Evolutionary conservation across 2,888 invertebrate species (phyloP).

Genomic region (Lamproptera curius): DNA sequence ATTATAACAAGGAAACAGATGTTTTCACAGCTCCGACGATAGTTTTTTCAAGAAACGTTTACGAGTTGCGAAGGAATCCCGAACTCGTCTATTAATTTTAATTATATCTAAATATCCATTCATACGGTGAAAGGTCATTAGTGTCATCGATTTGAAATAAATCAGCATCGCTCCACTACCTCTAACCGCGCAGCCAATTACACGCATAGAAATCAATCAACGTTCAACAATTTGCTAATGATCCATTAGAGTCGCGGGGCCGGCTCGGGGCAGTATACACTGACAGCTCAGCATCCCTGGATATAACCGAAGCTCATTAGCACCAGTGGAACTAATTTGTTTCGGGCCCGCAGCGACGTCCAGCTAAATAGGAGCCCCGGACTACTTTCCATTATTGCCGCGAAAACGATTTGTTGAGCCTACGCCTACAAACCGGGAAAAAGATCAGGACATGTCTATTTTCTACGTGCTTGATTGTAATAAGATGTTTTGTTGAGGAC

Average conservation of each 20-base stretch:
- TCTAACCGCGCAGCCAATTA: conserved; percentile 13
- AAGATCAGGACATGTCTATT: not conserved
- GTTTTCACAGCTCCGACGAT: no score
- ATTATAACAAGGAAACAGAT: no score
- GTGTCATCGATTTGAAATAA: conserved; percentile 3
- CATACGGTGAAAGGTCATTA: conserved; percentile 1
- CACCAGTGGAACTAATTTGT: conserved; percentile 49
- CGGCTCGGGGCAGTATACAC: conserved; percentile 33
- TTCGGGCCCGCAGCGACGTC: conserved; percentile 33
- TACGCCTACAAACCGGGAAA: not conserved
- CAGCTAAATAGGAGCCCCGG: conserved; percentile 24
- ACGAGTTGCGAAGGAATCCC: no score
- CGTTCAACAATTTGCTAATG: conserved; percentile 41
- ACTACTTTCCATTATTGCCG: conserved; percentile 18
- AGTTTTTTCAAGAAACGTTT: no score
- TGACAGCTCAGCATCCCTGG: conserved; percentile 26
- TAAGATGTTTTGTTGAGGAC: no score
- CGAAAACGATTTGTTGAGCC: conserved; percentile 3
- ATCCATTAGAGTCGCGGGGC: conserved; percentile 26
- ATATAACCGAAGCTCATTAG: conserved; percentile 50
- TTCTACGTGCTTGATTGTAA: no score
- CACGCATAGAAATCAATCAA: conserved; percentile 35
- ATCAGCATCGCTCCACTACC: not conserved
- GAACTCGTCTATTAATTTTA: no score
- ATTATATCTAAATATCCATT: no score